Conservation (phyloP, 1,140 invertebrate genomes). For the Hermatobates lingyangjiaoensis region DNA sequence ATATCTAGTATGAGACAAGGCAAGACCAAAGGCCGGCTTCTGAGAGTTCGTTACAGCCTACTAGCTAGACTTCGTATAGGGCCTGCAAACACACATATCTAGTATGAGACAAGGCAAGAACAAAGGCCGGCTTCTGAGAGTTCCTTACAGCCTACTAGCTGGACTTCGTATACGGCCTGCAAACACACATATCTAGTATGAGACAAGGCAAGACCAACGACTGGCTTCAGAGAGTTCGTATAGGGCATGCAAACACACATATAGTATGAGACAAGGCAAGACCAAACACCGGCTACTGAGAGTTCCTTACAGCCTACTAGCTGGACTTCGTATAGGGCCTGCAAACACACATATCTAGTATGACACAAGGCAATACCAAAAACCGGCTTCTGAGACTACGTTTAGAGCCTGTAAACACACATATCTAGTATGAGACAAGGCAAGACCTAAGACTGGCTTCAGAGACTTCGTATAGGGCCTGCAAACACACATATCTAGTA, state of each 20-base stretch:
- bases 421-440: no score
- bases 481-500: no score
- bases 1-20: no score
- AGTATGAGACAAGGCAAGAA: conserved; percentile 77
- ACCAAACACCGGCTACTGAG: conserved; percentile 83
- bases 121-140: conserved; percentile 84
- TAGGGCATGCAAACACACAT: conserved; percentile 76
- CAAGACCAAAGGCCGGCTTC: conserved; percentile 86
- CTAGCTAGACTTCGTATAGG: conserved; percentile 71
- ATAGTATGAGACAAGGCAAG: conserved; percentile 67
- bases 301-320: conserved; percentile 86
- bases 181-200: no score
- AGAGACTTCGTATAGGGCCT: conserved; percentile 73
- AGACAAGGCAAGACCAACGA: conserved; percentile 78
- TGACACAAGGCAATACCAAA: conserved; percentile 82
- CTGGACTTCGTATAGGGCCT: conserved; percentile 73
- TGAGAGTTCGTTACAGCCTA: conserved; percentile 86
- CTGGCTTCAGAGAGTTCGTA: conserved; percentile 90
- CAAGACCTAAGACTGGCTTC: conserved; percentile 86
- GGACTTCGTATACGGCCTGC: conserved; percentile 67
- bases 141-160: conserved; percentile 84
- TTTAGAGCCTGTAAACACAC: conserved; percentile 65
- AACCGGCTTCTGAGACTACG: conserved; percentile 81
- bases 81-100: no score
- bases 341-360: no score